Evolutionary conservation across 2,888 invertebrate genomes (phyloP).

Genomic region (Nomada fucata): DNA sequence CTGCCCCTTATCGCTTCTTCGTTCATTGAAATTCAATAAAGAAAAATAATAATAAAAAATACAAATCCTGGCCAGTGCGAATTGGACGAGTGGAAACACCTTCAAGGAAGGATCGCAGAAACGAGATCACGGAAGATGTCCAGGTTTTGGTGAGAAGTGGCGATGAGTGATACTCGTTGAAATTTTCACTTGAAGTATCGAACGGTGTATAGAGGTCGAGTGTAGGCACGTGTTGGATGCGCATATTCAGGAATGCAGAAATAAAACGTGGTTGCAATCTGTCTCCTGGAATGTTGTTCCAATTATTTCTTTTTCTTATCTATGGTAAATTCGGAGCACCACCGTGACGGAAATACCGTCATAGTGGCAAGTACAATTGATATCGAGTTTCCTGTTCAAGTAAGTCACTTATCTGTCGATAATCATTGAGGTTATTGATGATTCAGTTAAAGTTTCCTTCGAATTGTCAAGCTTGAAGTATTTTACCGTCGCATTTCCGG

Average conservation of each 20-base stretch:
- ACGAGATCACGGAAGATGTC: background rate
- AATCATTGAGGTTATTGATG: background rate
- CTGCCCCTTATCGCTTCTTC: no score
- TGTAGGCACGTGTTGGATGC: constrained; percentile 56
- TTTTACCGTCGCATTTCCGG: background rate
- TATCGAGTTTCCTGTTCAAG: no score
- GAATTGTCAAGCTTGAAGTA: background rate
- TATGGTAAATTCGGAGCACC: no score
- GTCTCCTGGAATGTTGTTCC: constrained; percentile 41
- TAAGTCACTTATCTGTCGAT: background rate
- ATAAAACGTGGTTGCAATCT: constrained; percentile 7
- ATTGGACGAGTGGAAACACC: background rate
- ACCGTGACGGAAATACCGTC: no score
- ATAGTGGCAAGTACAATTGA: background rate
- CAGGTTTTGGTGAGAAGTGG: constrained; percentile 8
- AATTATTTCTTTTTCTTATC: background rate
- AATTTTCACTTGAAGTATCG: constrained; percentile 65
- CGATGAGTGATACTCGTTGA: constrained; percentile 17
- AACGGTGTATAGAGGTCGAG: constrained; percentile 75
- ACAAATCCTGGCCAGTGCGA: no score
- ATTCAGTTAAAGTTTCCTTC: background rate
- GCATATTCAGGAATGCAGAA: constrained; percentile 26
- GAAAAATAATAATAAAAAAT: no score
- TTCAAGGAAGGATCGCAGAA: background rate
- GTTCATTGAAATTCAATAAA: no score